Percentiles rank a stretch among this genome's conserved stretches.
These are phyloP conservation scores for Ditylenchus weischeri DNA, from an alignment of 2,888 invertebrate genomes.

Conservation along the genomic window DNA sequence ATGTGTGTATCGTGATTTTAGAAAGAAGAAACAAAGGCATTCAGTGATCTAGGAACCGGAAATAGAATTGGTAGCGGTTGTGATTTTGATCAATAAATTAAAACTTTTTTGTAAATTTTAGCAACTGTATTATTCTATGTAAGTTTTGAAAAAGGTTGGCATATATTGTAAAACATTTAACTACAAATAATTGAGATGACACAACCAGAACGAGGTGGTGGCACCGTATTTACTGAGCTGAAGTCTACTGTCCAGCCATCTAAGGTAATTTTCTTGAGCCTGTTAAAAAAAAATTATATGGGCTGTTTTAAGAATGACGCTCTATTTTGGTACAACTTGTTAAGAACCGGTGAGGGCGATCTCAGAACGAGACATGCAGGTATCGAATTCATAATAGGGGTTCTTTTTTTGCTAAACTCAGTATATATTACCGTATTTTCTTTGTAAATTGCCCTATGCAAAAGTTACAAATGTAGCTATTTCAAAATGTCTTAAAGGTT, in stretches of 20 bases:
- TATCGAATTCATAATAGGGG: no score
- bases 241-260: conserved; percentile 80
- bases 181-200: conserved; percentile 69
- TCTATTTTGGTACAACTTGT: conserved; percentile 89
- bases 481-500: no score
- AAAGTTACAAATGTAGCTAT: no score
- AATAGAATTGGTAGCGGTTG: conserved; percentile 73
- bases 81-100: no score
- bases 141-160: conserved; percentile 14
- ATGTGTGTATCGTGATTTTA: no score
- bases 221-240: conserved; percentile 88
- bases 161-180: no score
- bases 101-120: no score
- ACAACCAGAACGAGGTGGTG: conserved; percentile 84
- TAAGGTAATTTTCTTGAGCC: conserved; percentile 61
- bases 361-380: conserved; percentile 73
- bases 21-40: conserved; percentile 62
- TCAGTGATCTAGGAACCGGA: conserved; percentile 68
- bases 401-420: no score
- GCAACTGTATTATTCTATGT: conserved; percentile 87
- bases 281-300: background rate
- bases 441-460: no score
- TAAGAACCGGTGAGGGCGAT: conserved; percentile 87
- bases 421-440: no score
- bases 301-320: conserved; percentile 70